Evolutionary conservation across 1,140 invertebrate genomes (phyloP).

Genomic region (Amphibalanus amphitrite): DNA sequence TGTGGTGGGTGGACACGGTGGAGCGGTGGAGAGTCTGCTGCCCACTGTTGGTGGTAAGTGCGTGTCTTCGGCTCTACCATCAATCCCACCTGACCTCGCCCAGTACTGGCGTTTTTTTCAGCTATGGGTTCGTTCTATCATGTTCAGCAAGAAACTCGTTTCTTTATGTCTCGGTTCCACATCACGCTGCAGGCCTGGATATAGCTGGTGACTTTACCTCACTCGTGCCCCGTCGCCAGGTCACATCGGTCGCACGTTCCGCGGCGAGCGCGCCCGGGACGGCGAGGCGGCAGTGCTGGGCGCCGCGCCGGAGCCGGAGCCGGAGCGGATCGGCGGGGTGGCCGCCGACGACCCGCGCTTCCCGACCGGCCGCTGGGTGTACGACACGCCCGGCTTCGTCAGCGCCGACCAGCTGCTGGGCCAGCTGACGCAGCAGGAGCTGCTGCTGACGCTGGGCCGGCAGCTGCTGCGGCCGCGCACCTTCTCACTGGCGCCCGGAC

Average conservation of each 20-base stretch:
- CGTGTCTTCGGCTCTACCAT: no score
- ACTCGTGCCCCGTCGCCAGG: no score
- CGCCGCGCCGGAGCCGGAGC: constrained; percentile 10
- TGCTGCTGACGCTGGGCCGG: constrained; percentile 51
- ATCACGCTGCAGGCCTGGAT: no score
- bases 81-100: no score
- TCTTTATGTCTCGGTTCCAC: no score
- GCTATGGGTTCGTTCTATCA: no score
- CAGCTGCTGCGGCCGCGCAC: constrained; percentile 50
- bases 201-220: no score
- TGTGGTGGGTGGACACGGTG: no score
- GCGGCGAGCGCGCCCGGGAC: constrained; percentile 5
- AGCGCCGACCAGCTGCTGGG: constrained; percentile 66
- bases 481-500: constrained; percentile 42
- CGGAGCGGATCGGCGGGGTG: constrained; percentile 25
- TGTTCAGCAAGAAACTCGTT: no score
- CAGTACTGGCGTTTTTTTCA: no score
- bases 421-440: constrained; percentile 66
- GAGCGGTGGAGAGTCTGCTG: no score
- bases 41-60: no score
- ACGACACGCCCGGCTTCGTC: constrained; percentile 81
- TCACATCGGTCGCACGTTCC: constrained; percentile 21
- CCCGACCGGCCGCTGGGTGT: constrained; percentile 60
- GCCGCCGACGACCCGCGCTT: constrained; percentile 43
- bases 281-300: constrained; percentile 22